Evolutionary conservation across 2,888 invertebrate species (phyloP).

Genomic region (Lasioglossum morio): DNA sequence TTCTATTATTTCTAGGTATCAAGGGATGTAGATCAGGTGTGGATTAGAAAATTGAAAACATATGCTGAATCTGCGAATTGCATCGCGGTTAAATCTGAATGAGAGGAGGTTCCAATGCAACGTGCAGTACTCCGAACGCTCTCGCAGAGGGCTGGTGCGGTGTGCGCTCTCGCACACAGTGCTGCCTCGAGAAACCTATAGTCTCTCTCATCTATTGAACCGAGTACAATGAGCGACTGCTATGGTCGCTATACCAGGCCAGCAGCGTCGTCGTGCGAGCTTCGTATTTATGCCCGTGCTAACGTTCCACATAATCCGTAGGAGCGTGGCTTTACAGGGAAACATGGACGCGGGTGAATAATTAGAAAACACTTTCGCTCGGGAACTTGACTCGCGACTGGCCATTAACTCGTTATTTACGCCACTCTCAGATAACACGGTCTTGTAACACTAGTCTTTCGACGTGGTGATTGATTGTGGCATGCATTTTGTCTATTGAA

Average conservation of each 20-base stretch:
- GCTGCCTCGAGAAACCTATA: slow-evolving; percentile 50
- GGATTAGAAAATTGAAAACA: neutral
- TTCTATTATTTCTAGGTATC: neutral
- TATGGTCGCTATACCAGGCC: slow-evolving; percentile 44
- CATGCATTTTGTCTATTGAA: neutral
- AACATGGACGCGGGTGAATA: slow-evolving; percentile 27
- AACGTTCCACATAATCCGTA: slow-evolving; percentile 50
- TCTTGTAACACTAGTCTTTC: neutral
- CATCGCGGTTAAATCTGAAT: slow-evolving; percentile 26
- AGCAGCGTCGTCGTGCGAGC: slow-evolving; percentile 29
- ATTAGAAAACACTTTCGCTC: slow-evolving; percentile 39
- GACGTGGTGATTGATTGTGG: neutral
- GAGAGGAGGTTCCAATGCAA: slow-evolving; percentile 21
- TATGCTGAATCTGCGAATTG: slow-evolving; percentile 14
- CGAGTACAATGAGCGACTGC: slow-evolving; percentile 66
- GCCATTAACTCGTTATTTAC: slow-evolving; percentile 26
- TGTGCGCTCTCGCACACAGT: neutral
- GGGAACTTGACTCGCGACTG: slow-evolving; percentile 25
- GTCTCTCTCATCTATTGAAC: slow-evolving; percentile 66
- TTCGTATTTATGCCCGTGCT: slow-evolving; percentile 54
- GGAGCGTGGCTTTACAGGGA: slow-evolving; percentile 35
- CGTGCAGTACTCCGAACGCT: slow-evolving; percentile 21
- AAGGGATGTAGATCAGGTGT: neutral
- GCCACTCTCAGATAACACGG: neutral
- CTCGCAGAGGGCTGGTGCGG: neutral